Base-by-base conservation (phyloP, 2,888 invertebrate species). In the Chrysolina oricalcia region DNA sequence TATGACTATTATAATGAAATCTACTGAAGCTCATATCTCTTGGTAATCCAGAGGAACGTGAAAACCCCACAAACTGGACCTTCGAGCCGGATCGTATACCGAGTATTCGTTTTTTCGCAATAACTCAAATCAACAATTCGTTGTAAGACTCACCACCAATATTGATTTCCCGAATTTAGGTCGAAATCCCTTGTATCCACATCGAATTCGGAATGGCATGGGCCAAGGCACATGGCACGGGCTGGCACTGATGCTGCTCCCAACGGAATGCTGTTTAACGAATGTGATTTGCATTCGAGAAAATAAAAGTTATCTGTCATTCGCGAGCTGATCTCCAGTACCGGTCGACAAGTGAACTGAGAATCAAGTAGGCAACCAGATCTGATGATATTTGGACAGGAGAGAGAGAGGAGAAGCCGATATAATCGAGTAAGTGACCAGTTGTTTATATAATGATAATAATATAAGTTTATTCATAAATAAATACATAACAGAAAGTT, bases 351-450 rank as follows among this genome's bases (percentile, higher is more conserved):
- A 53, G 21, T 53, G 13, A 10, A 13, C 21, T 53, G 53, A 3
- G 21, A 53, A 21, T 53, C 11, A 53, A 21, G 13, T 1, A 19
- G 13, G 53, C 9, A 59, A 5, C 9, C 27, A 9, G 59, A n/a
- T 35, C 59, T 27, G 40, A 83, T 83, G 88, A 91, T 92, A 80
- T 92, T 92, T 80, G 92, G 92, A 5, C 90, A 89, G 81, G 87
- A 90, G 65, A 87, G 90, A 79, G 91, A 91, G 84, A 88, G 92
- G 82, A 87, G 92, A 72, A 91, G 92, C 74, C 88, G 92, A 86
- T 92, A 92, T 83, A 92, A 92, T 83, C 88, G 92, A 89, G 92
- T 92, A 89, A 88, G 87, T 83, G n/a, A n/a, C 15, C 2, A 15
- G 35, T 35, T 35, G 6, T 35, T 35, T 8, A 35, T 8, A 8